These are phyloP conservation scores for Lamprotornis superbus DNA, from an alignment of 2,113 vertebrate species.

Conservation along the genomic window DNA sequence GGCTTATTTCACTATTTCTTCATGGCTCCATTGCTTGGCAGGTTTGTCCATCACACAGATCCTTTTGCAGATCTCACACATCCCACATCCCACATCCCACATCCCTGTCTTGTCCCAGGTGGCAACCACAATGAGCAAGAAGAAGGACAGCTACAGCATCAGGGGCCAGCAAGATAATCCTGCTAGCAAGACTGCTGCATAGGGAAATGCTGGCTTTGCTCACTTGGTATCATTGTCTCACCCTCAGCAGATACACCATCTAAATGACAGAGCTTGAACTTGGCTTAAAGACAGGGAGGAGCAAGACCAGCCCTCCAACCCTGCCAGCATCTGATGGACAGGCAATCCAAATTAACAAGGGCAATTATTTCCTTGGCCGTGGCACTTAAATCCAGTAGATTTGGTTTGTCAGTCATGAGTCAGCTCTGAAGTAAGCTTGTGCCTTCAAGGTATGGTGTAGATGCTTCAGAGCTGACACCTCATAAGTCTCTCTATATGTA, in stretches of 20 bases:
- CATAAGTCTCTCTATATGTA: neutral
- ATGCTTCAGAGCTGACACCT: neutral
- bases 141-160: neutral
- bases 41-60: neutral
- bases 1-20: neutral
- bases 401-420: constrained; percentile 12
- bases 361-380: neutral
- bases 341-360: neutral
- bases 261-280: neutral
- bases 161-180: neutral
- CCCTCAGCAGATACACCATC: neutral
- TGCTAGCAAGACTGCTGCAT: neutral
- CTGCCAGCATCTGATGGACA: neutral
- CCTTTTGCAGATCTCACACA: neutral
- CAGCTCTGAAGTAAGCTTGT: constrained; percentile 11
- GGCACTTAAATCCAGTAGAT: neutral
- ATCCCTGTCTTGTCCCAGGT: neutral
- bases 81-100: neutral
- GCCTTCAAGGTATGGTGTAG: constrained; percentile 13
- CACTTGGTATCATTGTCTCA: neutral
- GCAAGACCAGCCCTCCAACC: neutral
- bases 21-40: neutral
- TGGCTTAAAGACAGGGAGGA: neutral
- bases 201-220: neutral
- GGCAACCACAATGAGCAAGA: neutral